Evolutionary conservation across 2,113 vertebrate genomes (phyloP).

Genomic region (Hippocampus guttulatus): DNA sequence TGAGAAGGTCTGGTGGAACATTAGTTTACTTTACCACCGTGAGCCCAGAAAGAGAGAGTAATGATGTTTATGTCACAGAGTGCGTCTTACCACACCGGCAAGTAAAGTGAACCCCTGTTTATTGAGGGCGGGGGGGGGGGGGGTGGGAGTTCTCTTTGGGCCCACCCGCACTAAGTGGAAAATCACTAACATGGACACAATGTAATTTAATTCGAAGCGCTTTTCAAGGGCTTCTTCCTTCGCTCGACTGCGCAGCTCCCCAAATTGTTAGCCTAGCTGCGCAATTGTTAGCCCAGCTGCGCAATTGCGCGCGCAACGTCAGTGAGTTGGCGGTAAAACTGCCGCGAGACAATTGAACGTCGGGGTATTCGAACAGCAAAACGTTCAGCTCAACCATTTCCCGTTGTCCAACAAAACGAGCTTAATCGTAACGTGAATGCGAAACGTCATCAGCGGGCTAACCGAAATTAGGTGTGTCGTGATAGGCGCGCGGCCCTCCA

Average conservation of each 20-base stretch:
- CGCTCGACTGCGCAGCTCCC: too few species aligned
- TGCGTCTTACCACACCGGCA: not conserved
- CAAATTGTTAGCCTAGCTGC: too few species aligned
- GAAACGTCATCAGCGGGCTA: too few species aligned
- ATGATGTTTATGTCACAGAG: not conserved
- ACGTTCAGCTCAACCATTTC: too few species aligned
- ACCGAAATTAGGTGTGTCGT: not conserved
- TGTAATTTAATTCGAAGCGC: not conserved
- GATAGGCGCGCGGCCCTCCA: not conserved
- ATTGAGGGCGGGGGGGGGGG: too few species aligned
- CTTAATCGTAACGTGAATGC: too few species aligned
- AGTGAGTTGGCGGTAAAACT: too few species aligned
- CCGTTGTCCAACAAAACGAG: too few species aligned
- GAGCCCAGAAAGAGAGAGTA: conserved; percentile 39
- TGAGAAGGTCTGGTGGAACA: conserved; percentile 32
- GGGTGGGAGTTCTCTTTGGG: not conserved
- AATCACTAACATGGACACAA: not conserved
- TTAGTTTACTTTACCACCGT: conserved; percentile 13
- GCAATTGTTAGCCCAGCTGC: too few species aligned
- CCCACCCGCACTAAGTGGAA: not conserved
- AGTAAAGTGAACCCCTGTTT: not conserved
- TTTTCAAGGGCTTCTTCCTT: not conserved
- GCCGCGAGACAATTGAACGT: too few species aligned
- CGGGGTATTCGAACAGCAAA: too few species aligned
- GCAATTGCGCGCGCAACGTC: too few species aligned